These are phyloP conservation scores for Motacilla tschutschensis DNA, from an alignment of 2,113 vertebrate genomes.

Conservation along the genomic window DNA sequence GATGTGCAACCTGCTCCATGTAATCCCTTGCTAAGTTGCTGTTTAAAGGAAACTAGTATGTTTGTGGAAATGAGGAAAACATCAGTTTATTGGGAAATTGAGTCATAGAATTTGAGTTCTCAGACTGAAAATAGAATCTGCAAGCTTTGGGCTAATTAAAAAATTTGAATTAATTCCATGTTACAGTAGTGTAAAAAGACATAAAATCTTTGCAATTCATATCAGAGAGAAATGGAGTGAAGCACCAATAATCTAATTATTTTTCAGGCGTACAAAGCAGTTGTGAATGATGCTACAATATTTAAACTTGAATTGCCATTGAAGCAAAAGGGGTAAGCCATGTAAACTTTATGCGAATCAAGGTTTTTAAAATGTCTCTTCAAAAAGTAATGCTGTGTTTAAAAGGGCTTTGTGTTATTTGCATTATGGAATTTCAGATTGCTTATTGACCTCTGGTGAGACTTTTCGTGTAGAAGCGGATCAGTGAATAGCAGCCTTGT, in stretches of 20 bases:
- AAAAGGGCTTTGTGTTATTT: neutral
- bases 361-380: neutral
- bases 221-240: neutral
- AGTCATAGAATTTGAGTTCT: neutral
- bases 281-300: slow-evolving; percentile 98
- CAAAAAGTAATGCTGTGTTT: neutral
- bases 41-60: neutral
- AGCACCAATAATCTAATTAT: slow-evolving; percentile 35
- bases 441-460: neutral
- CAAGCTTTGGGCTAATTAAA: neutral
- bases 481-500: neutral
- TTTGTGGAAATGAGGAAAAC: neutral
- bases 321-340: slow-evolving; percentile 96
- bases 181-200: neutral
- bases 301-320: slow-evolving; percentile 98
- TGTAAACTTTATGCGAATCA: neutral
- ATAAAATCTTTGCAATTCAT: neutral
- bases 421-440: neutral
- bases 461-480: neutral
- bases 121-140: neutral
- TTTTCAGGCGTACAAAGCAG: slow-evolving; percentile 95
- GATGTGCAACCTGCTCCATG: neutral
- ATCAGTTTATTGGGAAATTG: neutral
- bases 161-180: neutral
- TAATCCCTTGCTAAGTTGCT: neutral